phyloP scores from a whole-genome alignment of 2,113 vertebrate species.

The Mobula birostris region DNA sequence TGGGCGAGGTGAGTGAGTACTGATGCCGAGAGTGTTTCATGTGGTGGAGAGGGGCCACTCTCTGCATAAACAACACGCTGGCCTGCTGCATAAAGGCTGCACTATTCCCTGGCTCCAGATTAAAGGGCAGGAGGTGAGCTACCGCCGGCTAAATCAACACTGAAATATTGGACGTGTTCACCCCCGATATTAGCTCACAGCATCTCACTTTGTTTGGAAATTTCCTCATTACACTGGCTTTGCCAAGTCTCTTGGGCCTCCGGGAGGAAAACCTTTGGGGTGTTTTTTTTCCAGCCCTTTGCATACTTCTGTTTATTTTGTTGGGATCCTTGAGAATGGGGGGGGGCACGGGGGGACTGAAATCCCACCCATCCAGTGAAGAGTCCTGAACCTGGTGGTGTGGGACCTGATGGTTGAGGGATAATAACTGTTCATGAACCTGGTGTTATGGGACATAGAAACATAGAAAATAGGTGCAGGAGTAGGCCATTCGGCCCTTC shows the following conservation, averaged over 20 bases:
- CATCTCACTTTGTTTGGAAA: neutral
- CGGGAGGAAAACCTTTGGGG: neutral
- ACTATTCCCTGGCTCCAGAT: neutral
- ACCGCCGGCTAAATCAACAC: neutral
- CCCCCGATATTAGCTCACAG: neutral
- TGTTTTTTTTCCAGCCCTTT: neutral
- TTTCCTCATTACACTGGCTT: neutral
- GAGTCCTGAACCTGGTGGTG: neutral
- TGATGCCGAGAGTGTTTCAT: neutral
- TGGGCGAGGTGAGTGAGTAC: neutral
- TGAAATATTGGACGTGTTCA: neutral
- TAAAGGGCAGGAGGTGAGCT: neutral
- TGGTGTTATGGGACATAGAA: too few relatives aligned
- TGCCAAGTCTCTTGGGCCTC: neutral
- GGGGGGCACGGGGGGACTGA: too few relatives aligned
- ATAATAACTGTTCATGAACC: too few relatives aligned
- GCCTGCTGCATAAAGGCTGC: neutral
- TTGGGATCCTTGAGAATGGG: neutral
- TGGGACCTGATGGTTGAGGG: too few relatives aligned
- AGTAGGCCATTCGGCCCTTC: too few relatives aligned
- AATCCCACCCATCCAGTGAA: neutral
- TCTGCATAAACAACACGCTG: neutral
- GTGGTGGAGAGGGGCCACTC: neutral
- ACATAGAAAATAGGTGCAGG: too few relatives aligned
- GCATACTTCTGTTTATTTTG: neutral